Percentiles rank a stretch among this genome's conserved stretches.
Evolutionary conservation across 2,888 invertebrate species (phyloP).

Genomic region (Microlaimidae sp.): DNA sequence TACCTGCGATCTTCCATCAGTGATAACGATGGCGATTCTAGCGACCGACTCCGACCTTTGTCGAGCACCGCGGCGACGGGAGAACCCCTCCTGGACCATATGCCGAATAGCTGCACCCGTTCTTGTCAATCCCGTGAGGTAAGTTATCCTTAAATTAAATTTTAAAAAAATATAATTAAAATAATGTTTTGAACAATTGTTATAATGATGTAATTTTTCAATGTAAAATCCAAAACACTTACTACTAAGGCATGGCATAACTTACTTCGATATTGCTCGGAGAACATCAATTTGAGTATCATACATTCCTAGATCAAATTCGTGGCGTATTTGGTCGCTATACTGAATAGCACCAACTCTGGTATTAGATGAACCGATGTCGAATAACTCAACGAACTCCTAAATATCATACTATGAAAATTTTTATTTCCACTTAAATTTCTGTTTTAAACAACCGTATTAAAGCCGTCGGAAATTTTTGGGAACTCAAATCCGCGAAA

Average conservation of each 20-base stretch:
- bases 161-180: too few species aligned
- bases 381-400: conserved; percentile 34
- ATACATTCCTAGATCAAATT: conserved; percentile 29
- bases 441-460: too few species aligned
- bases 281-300: conserved; percentile 16
- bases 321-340: conserved; percentile 34
- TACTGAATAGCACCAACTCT: conserved; percentile 34
- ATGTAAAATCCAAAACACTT: too few species aligned
- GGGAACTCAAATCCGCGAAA: too few species aligned
- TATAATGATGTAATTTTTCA: too few species aligned
- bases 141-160: too few species aligned
- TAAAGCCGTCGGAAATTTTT: too few species aligned
- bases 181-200: too few species aligned
- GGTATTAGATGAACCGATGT: conserved; percentile 31
- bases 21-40: conserved; percentile 37
- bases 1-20: conserved; percentile 38
- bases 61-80: conserved; percentile 21
- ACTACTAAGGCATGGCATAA: too few species aligned
- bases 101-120: conserved; percentile 35
- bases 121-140: conserved; percentile 30
- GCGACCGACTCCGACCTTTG: conserved; percentile 24
- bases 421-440: too few species aligned
- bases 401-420: too few species aligned
- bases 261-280: not conserved
- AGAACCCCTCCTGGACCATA: conserved; percentile 33